phyloP scores from a whole-genome alignment of 2,113 vertebrate species.

The Arvicanthis niloticus region DNA sequence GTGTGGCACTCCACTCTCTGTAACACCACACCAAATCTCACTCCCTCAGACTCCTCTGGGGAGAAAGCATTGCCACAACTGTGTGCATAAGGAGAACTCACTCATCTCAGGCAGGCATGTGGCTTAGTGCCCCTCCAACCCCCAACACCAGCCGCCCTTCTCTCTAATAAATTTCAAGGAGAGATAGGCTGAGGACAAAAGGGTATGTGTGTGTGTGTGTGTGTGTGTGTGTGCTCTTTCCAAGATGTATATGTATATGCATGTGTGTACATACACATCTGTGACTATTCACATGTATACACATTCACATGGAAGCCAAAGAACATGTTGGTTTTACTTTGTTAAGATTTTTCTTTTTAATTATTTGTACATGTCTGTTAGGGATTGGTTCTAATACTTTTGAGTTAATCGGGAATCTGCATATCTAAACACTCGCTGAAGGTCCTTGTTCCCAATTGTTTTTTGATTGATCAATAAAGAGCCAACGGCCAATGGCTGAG shows the following conservation, averaged over 20 bases:
- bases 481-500: no score
- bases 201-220: no score
- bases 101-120: neutral
- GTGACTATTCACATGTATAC: neutral
- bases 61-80: neutral
- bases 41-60: neutral
- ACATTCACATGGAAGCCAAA: neutral
- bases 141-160: neutral
- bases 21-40: neutral
- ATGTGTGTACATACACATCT: no score
- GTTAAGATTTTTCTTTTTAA: neutral
- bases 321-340: neutral
- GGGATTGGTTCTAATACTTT: no score
- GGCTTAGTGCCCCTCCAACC: neutral
- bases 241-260: neutral
- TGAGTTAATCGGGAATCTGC: no score
- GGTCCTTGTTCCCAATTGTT: no score
- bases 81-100: neutral
- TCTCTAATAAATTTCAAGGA: constrained; percentile 18
- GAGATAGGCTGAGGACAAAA: constrained; percentile 3
- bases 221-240: neutral
- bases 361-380: neutral
- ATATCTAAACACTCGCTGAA: no score
- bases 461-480: no score
- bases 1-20: neutral